A percentile compares a stretch with the other conserved stretches of the same genome.
These are phyloP conservation scores for Holocentrus rufus DNA, from an alignment of 2,797 vertebrate genomes.

Conservation along the genomic window DNA sequence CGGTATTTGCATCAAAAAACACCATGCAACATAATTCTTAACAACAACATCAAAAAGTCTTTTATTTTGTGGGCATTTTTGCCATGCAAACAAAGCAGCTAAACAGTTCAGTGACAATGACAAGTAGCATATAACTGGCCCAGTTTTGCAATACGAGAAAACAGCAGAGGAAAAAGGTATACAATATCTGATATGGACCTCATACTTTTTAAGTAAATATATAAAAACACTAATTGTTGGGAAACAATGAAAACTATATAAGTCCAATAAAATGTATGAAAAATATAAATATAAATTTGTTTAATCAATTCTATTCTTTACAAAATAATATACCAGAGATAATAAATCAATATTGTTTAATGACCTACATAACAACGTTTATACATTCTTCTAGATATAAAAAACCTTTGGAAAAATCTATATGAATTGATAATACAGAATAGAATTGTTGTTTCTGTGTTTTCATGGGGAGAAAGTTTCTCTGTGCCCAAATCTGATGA, in stretches of 20 bases:
- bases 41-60: slow-evolving; percentile 16
- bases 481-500: slow-evolving; percentile 64
- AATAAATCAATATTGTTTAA: slow-evolving; percentile 68
- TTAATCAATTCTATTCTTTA: slow-evolving; percentile 68
- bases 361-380: slow-evolving; percentile 72
- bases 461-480: slow-evolving; percentile 68
- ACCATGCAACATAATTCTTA: slow-evolving; percentile 48
- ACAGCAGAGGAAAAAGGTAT: slow-evolving; percentile 75
- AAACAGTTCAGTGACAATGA: slow-evolving; percentile 63
- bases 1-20: slow-evolving; percentile 41
- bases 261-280: slow-evolving; percentile 75
- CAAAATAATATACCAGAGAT: slow-evolving; percentile 71
- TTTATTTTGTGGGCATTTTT: slow-evolving; percentile 39
- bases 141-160: slow-evolving; percentile 73
- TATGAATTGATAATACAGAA: slow-evolving; percentile 26
- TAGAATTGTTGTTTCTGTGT: slow-evolving; percentile 43
- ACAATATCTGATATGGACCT: slow-evolving; percentile 76
- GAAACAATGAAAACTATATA: slow-evolving; percentile 60
- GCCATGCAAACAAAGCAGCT: slow-evolving; percentile 63
- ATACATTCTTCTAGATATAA: slow-evolving; percentile 68
- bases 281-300: slow-evolving; percentile 75
- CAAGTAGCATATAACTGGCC: slow-evolving; percentile 75
- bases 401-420: slow-evolving; percentile 59
- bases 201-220: slow-evolving; percentile 67
- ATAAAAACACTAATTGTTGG: slow-evolving; percentile 74